Conservation (phyloP, 2,797 vertebrate genomes). For the Cottoperca gobio region DNA sequence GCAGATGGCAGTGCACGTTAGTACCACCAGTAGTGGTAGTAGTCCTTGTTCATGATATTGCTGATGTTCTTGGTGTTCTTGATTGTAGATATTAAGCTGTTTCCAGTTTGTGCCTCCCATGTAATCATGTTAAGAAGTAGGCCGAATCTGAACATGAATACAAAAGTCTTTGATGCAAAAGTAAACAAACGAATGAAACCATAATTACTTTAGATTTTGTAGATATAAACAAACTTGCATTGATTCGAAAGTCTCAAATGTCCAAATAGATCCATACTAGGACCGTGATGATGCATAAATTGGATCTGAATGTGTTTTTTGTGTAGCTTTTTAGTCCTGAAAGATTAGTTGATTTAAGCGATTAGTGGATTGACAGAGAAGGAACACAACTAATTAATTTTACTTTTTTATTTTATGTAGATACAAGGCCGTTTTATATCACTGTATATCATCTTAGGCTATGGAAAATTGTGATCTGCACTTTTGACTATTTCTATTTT, state of each 20-base stretch:
- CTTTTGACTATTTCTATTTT: neutral
- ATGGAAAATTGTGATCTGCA: neutral
- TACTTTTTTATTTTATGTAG: neutral
- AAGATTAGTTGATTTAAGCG: neutral
- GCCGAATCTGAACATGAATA: neutral
- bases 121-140: rapidly evolving
- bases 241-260: neutral
- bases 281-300: rapidly evolving
- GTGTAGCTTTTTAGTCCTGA: neutral
- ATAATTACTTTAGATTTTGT: neutral
- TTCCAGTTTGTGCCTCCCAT: neutral
- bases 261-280: neutral
- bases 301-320: rapidly evolving
- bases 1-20: conserved; percentile 36
- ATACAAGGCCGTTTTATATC: neutral
- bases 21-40: too few relatives aligned
- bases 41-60: neutral
- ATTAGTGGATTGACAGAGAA: neutral
- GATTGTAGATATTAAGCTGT: neutral
- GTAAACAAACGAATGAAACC: neutral
- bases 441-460: neutral
- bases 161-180: neutral
- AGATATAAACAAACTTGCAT: too few relatives aligned
- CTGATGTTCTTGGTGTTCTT: neutral
- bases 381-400: neutral